Base-by-base conservation (phyloP, 2,888 invertebrate species). In the Ditylenchus weischeri region DNA sequence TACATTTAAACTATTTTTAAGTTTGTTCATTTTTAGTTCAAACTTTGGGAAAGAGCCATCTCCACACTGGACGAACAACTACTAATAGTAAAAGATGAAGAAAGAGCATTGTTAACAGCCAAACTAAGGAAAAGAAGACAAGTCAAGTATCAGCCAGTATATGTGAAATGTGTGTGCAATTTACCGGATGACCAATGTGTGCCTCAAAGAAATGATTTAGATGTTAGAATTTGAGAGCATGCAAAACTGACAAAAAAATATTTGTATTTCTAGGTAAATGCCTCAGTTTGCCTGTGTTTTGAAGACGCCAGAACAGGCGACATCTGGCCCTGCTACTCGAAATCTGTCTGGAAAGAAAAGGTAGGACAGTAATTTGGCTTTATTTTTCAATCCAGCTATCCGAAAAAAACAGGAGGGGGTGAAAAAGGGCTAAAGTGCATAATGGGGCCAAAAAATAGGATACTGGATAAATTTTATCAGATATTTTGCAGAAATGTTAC, bases 281-380 rank as follows among this genome's bases (percentile, higher is more conserved):
- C 80, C 0, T 73, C 78, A 11, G 76, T 81, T 10, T 82, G 82
- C 65, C 75, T 82, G 68, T 82, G 82, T 61, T 83, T 79, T 60
- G 81, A 83, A 65, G 82, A 83, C 66, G 72, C 75, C 10, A 71
- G 77, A 8, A 76, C 78, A n/a, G 82, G 82, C 21, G 72, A 78
- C 47, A 79, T 82, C 19, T 82, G 82, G 82, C 82, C 82, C 10
- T 82, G 82, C 60, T 82, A 82, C 68, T 77, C 79, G 38, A 73
- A 76, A 1, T 64, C 75, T 10, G 78, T 71, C 7, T 82, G 82
- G 82, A 76, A 70, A 61, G 78, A 77, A 38, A 79, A 81, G 73
- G 77, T 80, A 62, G 36, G 50, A 43, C 8, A 1, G 15, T 43
- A 8, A 29, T 29, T 29, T 29, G 29, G 29, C 29, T 5, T 5